Base-by-base conservation (phyloP, 2,888 invertebrate genomes). In the Aphodius granarius region DNA sequence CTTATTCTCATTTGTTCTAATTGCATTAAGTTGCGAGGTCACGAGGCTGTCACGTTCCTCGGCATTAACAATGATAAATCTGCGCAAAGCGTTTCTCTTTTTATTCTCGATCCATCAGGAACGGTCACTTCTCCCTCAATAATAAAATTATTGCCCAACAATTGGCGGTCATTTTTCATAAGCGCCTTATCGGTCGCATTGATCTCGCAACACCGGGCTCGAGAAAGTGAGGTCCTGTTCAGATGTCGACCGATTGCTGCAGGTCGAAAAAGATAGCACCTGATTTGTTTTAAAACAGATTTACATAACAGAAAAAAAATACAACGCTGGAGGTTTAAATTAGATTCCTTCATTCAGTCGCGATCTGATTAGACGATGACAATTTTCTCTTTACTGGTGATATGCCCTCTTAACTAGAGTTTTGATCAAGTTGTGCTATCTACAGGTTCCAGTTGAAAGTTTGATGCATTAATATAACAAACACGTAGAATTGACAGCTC, bases 201-300 rank as follows among this genome's bases (percentile, higher is more conserved):
- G 23, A 74, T 74, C 43, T 43, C 74, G 70, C 63, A 74, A 70
- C 70, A 74, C 71, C 74, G 68, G 63, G 20, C 74, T 74, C 43
- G 74, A 22, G 74, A 74, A 74, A 74, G 74, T 74, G 68, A 23
- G 63, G 71, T 74, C 43, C 43, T 6, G 43, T 64, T 63, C 68
- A 70, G 70, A 74, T 62, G 66, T 73, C 71, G 74, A 74, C 68
- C 63, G 71, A 74, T 74, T 74, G 43, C 43, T 43, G 71, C 74
- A 74, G 74, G 74, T 74, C 63, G 70, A 74, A 13, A 43, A 74
- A 74, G 74, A 74, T 74, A 63, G 70, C 74, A 74, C 74, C 63
- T 74, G 74, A 74, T 70, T 74, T 74, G 74, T 70, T 74, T 74
- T 20, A 70, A 74, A 68, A 63, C 23, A 62, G 63, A 70, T 74